phyloP scores from a whole-genome alignment of 2,113 vertebrate species.

The Osmerus mordax region DNA sequence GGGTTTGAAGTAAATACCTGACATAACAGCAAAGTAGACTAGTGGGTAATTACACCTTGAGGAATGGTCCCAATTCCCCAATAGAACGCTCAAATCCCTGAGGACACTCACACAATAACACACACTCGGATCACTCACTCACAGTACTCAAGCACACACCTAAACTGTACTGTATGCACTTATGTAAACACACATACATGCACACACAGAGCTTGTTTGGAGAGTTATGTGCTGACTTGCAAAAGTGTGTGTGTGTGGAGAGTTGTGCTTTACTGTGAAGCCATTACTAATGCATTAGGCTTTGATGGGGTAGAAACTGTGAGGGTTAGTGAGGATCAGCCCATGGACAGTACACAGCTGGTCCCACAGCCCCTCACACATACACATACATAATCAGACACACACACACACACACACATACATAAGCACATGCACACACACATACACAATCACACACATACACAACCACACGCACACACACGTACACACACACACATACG shows the following conservation, averaged over 20 bases:
- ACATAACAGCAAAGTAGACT: constrained; percentile 46
- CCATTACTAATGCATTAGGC: constrained; percentile 44
- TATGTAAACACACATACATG: neutral
- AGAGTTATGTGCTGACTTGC: constrained; percentile 31
- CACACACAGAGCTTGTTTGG: constrained; percentile 23
- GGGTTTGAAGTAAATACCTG: constrained; percentile 57
- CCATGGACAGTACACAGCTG: neutral
- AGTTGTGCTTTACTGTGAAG: neutral
- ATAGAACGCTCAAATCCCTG: neutral
- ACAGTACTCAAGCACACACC: neutral
- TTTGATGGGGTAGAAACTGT: neutral
- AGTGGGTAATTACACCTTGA: constrained; percentile 49
- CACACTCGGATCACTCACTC: neutral
- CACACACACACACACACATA: too few relatives aligned
- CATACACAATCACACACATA: too few relatives aligned
- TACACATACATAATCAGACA: too few relatives aligned
- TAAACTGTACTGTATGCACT: too few relatives aligned
- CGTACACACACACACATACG: too few relatives aligned
- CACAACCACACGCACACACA: too few relatives aligned
- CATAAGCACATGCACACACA: too few relatives aligned
- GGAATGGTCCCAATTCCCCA: constrained; percentile 31
- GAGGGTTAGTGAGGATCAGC: neutral
- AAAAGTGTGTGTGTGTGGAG: constrained; percentile 28
- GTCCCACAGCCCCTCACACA: too few relatives aligned
- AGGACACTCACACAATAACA: neutral